Evolutionary conservation across 2,888 invertebrate genomes (phyloP), one percentile per base, ranked within the genome.

Genomic region (Eurois occulta): DNA sequence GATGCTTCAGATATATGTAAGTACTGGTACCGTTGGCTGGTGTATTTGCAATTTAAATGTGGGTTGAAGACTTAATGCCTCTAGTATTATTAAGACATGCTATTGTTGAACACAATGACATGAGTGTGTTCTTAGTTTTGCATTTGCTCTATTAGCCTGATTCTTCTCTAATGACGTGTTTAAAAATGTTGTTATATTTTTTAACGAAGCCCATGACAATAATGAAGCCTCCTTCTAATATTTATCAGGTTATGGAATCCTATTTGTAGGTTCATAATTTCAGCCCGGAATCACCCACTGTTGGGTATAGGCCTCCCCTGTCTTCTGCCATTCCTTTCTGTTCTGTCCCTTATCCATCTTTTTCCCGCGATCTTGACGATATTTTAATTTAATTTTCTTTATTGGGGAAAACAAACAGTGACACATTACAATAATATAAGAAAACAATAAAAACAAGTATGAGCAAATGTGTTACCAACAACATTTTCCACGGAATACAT

Each of bases 1-100:
- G 41, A 82, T 83, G 78, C 46, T 67, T 68, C 18, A 48, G 78
- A 48, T 78, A 18, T 77, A 48, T 78, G 13, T 77, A 55, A 62
- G 52, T 35, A 24, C 35, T 64, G 28, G 83, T 83, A 74, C 73
- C 73, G 71, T 86, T 77, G 58, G 32, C 8, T 68, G n/a, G 43
- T 58, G n/a, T 67, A 65, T 52, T 64, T 72, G 46, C 38, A 13
- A 71, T 46, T 48, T 38, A 70, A 55, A 71, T 66, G 43, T 71
- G 73, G 21, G n/a, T 70, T 64, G 32, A 67, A 55, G 60, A 28
- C 71, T 83, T 71, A 48, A 70, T 80, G 38, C 32, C 35, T 46
- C 43, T 28, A 38, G 60, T 32, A 3, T 24, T 64, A 72, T 13
- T 43, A 38, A 21, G 18, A 55, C 1, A 16, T 10, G 1, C 1